Percentiles rank a stretch among this genome's conserved stretches.
Evolutionary conservation across 2,113 vertebrate genomes (phyloP).

Genomic region (Cavia aperea): DNA sequence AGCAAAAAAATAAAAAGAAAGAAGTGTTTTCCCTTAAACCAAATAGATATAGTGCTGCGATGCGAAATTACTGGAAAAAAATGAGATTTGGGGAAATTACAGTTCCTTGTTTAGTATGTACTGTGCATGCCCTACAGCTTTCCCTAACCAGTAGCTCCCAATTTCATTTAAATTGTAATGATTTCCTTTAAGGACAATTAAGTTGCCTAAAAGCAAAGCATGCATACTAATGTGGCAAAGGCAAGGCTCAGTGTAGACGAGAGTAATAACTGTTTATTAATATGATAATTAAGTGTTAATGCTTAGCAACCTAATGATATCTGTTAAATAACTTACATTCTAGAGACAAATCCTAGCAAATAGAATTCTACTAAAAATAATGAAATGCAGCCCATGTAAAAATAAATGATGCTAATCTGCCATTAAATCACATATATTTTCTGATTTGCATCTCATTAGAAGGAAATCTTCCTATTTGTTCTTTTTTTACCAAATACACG

Average conservation of each 20-base stretch:
- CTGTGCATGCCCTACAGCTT: conserved; percentile 76
- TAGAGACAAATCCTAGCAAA: conserved; percentile 70
- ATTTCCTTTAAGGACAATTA: conserved; percentile 84
- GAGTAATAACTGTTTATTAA: conserved; percentile 83
- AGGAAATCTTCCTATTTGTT: conserved; percentile 42
- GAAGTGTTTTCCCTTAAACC: conserved; percentile 74
- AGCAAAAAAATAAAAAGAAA: conserved; percentile 55
- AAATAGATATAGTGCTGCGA: conserved; percentile 76
- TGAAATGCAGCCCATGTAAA: conserved; percentile 72
- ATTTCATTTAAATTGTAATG: conserved; percentile 85
- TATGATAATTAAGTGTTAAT: conserved; percentile 84
- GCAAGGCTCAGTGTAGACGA: conserved; percentile 69
- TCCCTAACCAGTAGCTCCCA: conserved; percentile 79
- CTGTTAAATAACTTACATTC: conserved; percentile 79
- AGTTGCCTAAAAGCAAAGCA: conserved; percentile 74
- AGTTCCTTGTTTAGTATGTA: conserved; percentile 78
- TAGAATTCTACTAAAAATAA: conserved; percentile 74
- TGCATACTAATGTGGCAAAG: conserved; percentile 76
- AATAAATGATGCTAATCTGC: conserved; percentile 70
- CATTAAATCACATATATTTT: conserved; percentile 66
- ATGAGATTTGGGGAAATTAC: conserved; percentile 78
- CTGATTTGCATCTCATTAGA: conserved; percentile 59
- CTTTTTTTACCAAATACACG: conserved; percentile 51
- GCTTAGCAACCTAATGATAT: conserved; percentile 78
- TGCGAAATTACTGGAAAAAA: conserved; percentile 74